These are phyloP conservation scores for Caranx ignobilis DNA, from an alignment of 2,113 vertebrate genomes.

Conservation along the genomic window DNA sequence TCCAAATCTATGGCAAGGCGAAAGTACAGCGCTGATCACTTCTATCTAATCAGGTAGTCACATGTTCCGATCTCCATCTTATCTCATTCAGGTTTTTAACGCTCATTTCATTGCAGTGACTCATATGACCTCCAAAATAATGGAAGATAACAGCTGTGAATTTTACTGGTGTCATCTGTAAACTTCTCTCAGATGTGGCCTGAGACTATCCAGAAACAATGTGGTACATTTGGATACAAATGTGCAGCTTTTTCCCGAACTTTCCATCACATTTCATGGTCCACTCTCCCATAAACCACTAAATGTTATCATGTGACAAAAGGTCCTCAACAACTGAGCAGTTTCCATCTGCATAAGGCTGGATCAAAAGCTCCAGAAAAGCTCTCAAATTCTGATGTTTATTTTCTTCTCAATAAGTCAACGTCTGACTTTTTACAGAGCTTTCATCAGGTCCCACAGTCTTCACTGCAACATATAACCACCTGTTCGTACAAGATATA, in stretches of 20 bases:
- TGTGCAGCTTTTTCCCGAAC: too few relatives aligned
- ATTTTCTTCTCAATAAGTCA: too few relatives aligned
- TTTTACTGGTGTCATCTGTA: background rate
- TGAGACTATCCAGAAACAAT: background rate
- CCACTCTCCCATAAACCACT: background rate
- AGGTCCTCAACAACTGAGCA: background rate
- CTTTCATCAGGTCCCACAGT: background rate
- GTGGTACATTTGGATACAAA: background rate
- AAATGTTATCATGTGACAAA: background rate
- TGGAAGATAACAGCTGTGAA: background rate
- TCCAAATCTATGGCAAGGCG: background rate
- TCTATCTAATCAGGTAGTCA: conserved; percentile 17
- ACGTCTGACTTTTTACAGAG: too few relatives aligned
- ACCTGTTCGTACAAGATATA: background rate
- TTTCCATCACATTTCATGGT: background rate
- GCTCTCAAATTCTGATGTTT: background rate
- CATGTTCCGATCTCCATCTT: background rate
- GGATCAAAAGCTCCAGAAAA: background rate
- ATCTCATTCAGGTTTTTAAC: background rate
- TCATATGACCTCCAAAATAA: background rate
- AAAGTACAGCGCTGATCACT: background rate
- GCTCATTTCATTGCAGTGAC: background rate
- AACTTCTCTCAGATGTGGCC: background rate
- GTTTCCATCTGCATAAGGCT: background rate
- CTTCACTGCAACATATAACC: background rate